Conservation (phyloP, 2,888 invertebrate species). For the Trissolcus brochymenae region DNA sequence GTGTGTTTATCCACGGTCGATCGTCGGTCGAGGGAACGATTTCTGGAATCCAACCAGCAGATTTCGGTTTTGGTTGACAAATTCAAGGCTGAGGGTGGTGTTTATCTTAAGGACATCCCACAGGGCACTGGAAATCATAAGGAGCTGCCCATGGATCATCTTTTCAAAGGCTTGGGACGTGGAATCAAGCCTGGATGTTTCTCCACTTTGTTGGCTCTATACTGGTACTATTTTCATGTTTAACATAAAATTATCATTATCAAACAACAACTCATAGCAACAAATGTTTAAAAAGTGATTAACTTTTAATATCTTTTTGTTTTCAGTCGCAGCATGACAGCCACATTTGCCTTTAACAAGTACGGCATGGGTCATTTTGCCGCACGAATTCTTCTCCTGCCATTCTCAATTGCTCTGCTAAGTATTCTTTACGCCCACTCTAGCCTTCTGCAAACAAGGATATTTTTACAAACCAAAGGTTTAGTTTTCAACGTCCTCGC, state of each 20-base stretch:
- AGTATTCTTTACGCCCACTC: constrained; percentile 72
- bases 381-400: constrained; percentile 85
- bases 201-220: constrained; percentile 71
- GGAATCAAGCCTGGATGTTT: constrained; percentile 74
- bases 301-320: background rate
- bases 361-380: constrained; percentile 86
- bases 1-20: constrained; percentile 88
- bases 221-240: constrained; percentile 65
- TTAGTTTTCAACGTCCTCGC: constrained; percentile 85
- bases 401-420: constrained; percentile 78
- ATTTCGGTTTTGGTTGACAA: constrained; percentile 94
- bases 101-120: constrained; percentile 81
- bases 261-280: no score
- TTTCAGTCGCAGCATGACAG: constrained; percentile 79
- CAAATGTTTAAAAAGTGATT: no score
- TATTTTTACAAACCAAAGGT: constrained; percentile 73
- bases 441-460: constrained; percentile 69
- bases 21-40: constrained; percentile 90
- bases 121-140: constrained; percentile 70
- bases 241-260: background rate
- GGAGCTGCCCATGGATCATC: constrained; percentile 68
- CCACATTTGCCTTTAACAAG: constrained; percentile 87
- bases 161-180: constrained; percentile 71
- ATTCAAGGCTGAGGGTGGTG: constrained; percentile 90
- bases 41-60: constrained; percentile 94